Percentiles rank a stretch among this genome's conserved stretches.
These are phyloP conservation scores for Athalia rosae DNA, from an alignment of 2,888 invertebrate species.

Conservation along the genomic window DNA sequence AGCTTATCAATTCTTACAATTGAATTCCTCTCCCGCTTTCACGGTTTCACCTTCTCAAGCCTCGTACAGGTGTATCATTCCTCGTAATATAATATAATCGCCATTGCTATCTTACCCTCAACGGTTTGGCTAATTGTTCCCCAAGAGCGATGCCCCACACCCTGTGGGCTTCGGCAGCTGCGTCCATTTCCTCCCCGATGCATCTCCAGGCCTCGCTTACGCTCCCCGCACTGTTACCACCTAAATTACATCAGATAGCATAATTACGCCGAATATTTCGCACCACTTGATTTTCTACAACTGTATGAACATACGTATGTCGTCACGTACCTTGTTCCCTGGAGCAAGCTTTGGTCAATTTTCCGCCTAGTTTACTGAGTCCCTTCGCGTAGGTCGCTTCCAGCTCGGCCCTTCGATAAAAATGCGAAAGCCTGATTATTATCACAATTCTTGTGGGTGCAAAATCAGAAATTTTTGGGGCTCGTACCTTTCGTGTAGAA, in stretches of 20 bases:
- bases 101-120: constrained; percentile 77
- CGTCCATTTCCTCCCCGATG: constrained; percentile 94
- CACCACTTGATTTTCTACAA: neutral
- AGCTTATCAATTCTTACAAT: neutral
- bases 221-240: constrained; percentile 84
- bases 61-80: neutral
- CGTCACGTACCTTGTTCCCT: constrained; percentile 71
- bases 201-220: constrained; percentile 94
- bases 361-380: constrained; percentile 89
- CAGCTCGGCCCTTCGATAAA: constrained; percentile 86
- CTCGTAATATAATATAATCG: neutral
- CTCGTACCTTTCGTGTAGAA: constrained; percentile 91
- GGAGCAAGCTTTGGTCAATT: constrained; percentile 87
- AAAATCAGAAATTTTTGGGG: neutral
- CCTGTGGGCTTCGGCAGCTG: constrained; percentile 92
- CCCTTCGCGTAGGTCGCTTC: constrained; percentile 94
- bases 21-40: neutral
- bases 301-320: neutral
- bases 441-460: constrained; percentile 4
- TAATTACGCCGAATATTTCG: neutral
- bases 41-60: neutral
- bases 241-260: constrained; percentile 52
- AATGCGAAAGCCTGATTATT: constrained; percentile 24
- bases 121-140: constrained; percentile 93
- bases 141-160: constrained; percentile 85